A percentile compares a stretch with the other conserved stretches of the same genome.
phyloP scores from a whole-genome alignment of 2,113 vertebrate species.

The Oxyura jamaicensis region DNA sequence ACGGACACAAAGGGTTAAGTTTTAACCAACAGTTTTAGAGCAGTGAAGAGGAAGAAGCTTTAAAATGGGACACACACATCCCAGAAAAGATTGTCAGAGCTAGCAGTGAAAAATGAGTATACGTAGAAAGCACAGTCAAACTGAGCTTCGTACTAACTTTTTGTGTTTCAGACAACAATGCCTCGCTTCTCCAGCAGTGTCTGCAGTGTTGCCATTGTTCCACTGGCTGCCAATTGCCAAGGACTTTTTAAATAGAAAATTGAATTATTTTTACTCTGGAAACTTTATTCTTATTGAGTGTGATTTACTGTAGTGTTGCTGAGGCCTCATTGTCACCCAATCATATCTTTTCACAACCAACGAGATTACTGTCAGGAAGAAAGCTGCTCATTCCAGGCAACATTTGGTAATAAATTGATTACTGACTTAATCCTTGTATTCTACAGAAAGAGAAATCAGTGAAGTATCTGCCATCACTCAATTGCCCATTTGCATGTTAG shows the following conservation, averaged over 20 bases:
- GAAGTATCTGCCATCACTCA: slow-evolving; percentile 13
- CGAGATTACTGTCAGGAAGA: slow-evolving; percentile 30
- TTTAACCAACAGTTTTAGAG: slow-evolving; percentile 9
- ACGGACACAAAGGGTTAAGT: not conserved
- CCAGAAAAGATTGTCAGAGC: not conserved
- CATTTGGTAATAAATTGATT: slow-evolving; percentile 57
- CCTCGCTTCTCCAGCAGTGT: not conserved
- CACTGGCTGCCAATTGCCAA: slow-evolving; percentile 5
- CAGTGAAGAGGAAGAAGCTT: not conserved
- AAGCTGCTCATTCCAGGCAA: slow-evolving; percentile 47
- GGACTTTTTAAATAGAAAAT: slow-evolving; percentile 22
- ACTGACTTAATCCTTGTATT: slow-evolving; percentile 52
- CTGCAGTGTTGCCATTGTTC: slow-evolving; percentile 1
- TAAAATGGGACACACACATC: not conserved
- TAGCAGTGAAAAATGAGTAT: not conserved
- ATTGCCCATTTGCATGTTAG: not conserved
- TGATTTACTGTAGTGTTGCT: slow-evolving; percentile 45
- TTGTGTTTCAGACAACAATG: not conserved
- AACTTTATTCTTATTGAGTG: slow-evolving; percentile 42
- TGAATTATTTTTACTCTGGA: slow-evolving; percentile 50
- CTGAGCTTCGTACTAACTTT: not conserved
- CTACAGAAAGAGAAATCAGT: slow-evolving; percentile 55
- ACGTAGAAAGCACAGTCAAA: not conserved
- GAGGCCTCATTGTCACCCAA: slow-evolving; percentile 41
- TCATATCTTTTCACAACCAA: slow-evolving; percentile 28